These are phyloP conservation scores for Zaprionus kolodkinae DNA, from an alignment of 1,140 invertebrate genomes.

Conservation along the genomic window DNA sequence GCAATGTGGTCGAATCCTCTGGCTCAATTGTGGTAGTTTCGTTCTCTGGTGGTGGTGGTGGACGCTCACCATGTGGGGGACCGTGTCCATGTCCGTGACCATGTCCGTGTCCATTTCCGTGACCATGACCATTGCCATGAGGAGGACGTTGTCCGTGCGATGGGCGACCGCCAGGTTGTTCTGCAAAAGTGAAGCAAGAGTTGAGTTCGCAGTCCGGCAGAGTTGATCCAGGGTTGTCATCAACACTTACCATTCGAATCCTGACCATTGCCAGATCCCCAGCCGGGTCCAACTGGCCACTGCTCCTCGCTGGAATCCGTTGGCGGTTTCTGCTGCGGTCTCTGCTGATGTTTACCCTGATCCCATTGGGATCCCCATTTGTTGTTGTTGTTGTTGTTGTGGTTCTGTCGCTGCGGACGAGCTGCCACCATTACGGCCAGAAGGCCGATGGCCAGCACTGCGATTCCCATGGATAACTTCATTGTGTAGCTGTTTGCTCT, in stretches of 20 bases:
- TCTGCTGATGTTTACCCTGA: not conserved
- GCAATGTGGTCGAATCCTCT: conserved; percentile 25
- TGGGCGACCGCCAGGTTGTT: not conserved
- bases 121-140: conserved; percentile 1
- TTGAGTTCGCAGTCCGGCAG: not conserved
- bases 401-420: not conserved
- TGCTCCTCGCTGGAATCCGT: not conserved
- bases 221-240: not conserved
- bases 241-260: conserved; percentile 22
- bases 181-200: not conserved
- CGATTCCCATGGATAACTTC: conserved; percentile 16
- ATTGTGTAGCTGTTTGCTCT: conserved; percentile 17
- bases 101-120: not conserved
- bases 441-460: conserved; percentile 15
- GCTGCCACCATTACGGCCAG: conserved; percentile 31
- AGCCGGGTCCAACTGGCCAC: conserved; percentile 2
- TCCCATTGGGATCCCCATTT: not conserved
- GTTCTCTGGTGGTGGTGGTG: conserved; percentile 8
- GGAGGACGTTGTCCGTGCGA: conserved; percentile 7
- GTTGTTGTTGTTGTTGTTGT: not conserved
- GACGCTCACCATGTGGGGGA: conserved; percentile 13
- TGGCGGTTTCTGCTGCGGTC: not conserved
- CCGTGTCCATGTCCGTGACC: conserved; percentile 9
- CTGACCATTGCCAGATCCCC: not conserved
- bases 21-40: conserved; percentile 27